A percentile compares a stretch with the other conserved stretches of the same genome.
These are phyloP conservation scores for Ophion slaviceki DNA, from an alignment of 2,888 invertebrate species.

Conservation along the genomic window DNA sequence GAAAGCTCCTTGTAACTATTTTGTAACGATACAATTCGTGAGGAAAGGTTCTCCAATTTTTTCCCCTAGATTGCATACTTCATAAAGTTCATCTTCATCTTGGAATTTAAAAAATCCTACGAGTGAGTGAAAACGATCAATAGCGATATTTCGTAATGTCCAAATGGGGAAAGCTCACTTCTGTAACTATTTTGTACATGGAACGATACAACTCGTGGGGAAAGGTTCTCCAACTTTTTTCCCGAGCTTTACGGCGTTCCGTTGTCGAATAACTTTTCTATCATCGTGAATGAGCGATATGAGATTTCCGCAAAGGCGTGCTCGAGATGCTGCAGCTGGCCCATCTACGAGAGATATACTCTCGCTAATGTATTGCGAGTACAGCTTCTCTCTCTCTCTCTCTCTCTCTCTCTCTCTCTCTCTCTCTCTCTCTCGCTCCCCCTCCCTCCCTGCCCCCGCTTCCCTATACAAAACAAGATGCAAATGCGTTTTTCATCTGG, in stretches of 20 bases:
- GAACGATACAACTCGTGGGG: not conserved
- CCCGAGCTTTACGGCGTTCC: slow-evolving; percentile 23
- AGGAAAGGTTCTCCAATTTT: slow-evolving; percentile 10
- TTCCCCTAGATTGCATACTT: not conserved
- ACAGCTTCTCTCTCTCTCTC: not conserved
- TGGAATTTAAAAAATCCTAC: not conserved
- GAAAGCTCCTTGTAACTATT: not conserved
- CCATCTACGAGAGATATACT: slow-evolving; percentile 42
- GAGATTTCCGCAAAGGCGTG: slow-evolving; percentile 55
- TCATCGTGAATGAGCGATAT: slow-evolving; percentile 46
- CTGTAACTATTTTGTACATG: not conserved
- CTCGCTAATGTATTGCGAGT: slow-evolving; percentile 23
- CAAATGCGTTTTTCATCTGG: slow-evolving; percentile 62
- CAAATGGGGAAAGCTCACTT: not conserved
- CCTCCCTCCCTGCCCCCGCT: not conserved
- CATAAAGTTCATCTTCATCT: too few species aligned
- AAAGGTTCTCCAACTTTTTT: slow-evolving; percentile 20
- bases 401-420: not conserved
- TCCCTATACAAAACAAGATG: slow-evolving; percentile 31
- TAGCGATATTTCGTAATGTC: not conserved
- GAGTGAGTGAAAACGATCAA: slow-evolving; percentile 1
- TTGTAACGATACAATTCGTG: not conserved
- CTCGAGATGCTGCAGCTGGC: slow-evolving; percentile 55
- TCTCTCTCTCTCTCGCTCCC: not conserved
- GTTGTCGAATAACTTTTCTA: slow-evolving; percentile 46